Conservation (phyloP, 64 coral and sea anemone genomes). For the Stichodactyla helianthus region DNA sequence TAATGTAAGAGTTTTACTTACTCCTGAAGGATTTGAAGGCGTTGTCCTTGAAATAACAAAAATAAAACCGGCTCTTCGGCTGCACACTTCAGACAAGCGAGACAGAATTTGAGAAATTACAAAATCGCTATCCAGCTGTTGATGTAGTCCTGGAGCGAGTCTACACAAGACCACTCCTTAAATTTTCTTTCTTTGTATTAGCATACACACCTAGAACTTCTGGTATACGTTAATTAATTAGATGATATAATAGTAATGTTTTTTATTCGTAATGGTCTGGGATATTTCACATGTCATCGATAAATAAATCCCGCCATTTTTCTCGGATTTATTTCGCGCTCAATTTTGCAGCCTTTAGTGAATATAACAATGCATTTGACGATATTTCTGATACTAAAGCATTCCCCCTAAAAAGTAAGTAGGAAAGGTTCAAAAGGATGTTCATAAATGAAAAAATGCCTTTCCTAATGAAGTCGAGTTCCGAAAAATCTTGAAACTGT, state of each 20-base stretch:
- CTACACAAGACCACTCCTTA: not conserved
- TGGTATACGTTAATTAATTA: not conserved
- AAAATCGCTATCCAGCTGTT: not conserved
- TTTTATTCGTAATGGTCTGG: not conserved
- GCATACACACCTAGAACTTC: not conserved
- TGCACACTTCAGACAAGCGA: not conserved
- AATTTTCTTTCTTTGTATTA: not conserved
- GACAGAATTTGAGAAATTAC: not conserved
- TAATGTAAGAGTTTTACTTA: not conserved
- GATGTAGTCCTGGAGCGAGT: not conserved
- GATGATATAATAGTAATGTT: not conserved
- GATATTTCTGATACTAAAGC: too few relatives aligned
- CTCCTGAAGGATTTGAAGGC: not conserved
- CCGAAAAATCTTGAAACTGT: conserved; percentile 5
- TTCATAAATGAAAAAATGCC: not conserved
- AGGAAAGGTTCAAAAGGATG: not conserved
- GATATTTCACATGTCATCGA: not conserved
- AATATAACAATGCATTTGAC: not conserved
- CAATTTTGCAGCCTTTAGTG: not conserved
- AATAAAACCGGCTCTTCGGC: not conserved
- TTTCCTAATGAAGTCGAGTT: not conserved
- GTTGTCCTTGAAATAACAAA: conserved; percentile 12
- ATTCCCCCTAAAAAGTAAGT: not conserved
- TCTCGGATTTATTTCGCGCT: too few relatives aligned
- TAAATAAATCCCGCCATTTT: too few relatives aligned